Conservation (phyloP, 2,113 vertebrate species). For the Scolopax mira region DNA sequence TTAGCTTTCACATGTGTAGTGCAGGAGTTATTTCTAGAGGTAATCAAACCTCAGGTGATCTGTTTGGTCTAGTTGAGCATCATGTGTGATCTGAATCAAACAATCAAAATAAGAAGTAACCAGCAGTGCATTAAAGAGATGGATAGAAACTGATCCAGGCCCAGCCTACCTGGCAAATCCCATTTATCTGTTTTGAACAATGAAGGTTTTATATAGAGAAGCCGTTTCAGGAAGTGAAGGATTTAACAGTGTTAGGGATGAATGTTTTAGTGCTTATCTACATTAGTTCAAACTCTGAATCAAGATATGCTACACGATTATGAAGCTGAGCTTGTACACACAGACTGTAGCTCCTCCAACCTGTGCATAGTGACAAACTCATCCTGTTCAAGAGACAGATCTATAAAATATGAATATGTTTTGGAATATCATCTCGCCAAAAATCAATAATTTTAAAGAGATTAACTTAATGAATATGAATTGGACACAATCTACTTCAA, state of each 20-base stretch:
- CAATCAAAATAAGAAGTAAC: neutral
- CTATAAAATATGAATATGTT: neutral
- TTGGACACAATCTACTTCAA: neutral
- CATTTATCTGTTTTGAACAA: neutral
- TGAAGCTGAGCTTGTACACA: neutral
- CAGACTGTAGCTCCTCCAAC: neutral
- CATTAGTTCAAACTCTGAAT: neutral
- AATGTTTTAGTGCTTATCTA: neutral
- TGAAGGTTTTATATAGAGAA: neutral
- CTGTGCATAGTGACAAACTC: neutral
- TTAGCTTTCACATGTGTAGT: neutral
- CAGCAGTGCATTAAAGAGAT: neutral
- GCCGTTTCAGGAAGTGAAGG: neutral
- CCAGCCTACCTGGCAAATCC: neutral
- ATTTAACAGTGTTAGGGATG: neutral
- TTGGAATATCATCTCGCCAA: neutral
- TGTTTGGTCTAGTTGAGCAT: neutral
- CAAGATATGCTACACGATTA: neutral
- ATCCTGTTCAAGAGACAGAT: neutral
- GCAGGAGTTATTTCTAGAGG: neutral
- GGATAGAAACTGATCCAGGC: neutral
- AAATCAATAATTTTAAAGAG: neutral
- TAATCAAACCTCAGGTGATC: neutral
- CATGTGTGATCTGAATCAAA: neutral
- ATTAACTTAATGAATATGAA: neutral